Base-by-base conservation (phyloP, 1,140 invertebrate species). In the Drosophila truncata region DNA sequence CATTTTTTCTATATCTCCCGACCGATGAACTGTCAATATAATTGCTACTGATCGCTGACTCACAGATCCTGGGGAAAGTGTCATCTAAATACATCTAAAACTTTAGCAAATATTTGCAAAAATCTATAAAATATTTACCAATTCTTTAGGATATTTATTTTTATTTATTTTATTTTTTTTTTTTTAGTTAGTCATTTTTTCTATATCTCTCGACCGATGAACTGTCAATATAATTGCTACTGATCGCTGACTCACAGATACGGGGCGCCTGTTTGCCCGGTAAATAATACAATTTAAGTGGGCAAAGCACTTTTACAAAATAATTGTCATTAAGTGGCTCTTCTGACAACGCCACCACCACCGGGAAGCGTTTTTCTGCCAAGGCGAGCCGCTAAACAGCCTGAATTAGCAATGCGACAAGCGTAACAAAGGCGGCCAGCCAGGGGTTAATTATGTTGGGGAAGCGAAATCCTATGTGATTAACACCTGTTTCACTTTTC, bases 341-440 rank as follows among this genome's bases (percentile, higher is more conserved):
- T 39, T 66, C 41, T 35, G 29, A n/a, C n/a, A n/a, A n/a, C n/a
- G n/a, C n/a, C n/a, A n/a, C 29, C 31, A 27, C 39, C 57, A 63
- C 59, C 63, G 59, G 71, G 59, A 75, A 75, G 60, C 50, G 54
- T 64, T 75, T 63, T 64, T 31, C 49, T 52, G 57, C 39, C 70
- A 75, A 75, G 72, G 72, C 72, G 29, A 75, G 41, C 70, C 49
- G 54, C 60, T 64, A 29, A 47, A 23, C 14, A n/a, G 62, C 20
- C 44, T 50, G 70, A 75, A 75, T 75, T 74, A 75, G 70, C 70
- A 64, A 75, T 55, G 70, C 72, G 59, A 57, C 70, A 44, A 73
- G 31, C 55, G 54, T 58, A 35, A 25, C 42, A 49, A 67, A 66
- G 61, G 61, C 64, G 64, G 33, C 16, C 65, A 25, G 16, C 42